phyloP scores from a whole-genome alignment of 2,888 invertebrate species.

The Iselma pallidipennis region DNA sequence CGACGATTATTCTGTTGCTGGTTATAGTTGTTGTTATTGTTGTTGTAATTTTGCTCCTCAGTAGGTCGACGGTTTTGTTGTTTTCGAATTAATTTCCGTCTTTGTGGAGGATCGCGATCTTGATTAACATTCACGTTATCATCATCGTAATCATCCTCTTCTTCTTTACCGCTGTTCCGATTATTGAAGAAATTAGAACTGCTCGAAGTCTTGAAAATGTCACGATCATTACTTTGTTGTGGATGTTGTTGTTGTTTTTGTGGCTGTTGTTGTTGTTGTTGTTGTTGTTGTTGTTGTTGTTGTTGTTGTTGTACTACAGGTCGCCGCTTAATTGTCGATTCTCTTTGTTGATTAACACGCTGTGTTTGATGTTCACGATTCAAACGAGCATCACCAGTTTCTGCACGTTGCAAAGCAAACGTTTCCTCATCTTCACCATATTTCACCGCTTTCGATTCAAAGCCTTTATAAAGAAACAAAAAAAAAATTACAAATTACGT shows the following conservation, averaged over 20 bases:
- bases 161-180: constrained; percentile 64
- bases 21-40: constrained; percentile 48
- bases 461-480: constrained; percentile 52
- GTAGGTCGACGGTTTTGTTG: constrained; percentile 52
- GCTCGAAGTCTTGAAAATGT: constrained; percentile 71
- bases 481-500: background rate
- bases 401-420: constrained; percentile 73
- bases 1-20: constrained; percentile 38
- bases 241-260: constrained; percentile 43
- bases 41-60: constrained; percentile 47
- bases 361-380: constrained; percentile 52
- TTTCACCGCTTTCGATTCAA: constrained; percentile 68
- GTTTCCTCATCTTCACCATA: constrained; percentile 71
- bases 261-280: constrained; percentile 34
- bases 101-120: constrained; percentile 53
- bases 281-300: constrained; percentile 38
- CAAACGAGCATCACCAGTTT: constrained; percentile 62
- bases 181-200: constrained; percentile 78
- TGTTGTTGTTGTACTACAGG: constrained; percentile 48
- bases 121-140: constrained; percentile 57
- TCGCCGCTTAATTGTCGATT: constrained; percentile 23
- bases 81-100: constrained; percentile 54
- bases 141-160: constrained; percentile 58
- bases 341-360: constrained; percentile 53
- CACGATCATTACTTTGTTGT: constrained; percentile 53